A percentile compares a stretch with the other conserved stretches of the same genome.
Conservation (phyloP, 2,797 vertebrate genomes). For the Pseudopleuronectes americanus region DNA sequence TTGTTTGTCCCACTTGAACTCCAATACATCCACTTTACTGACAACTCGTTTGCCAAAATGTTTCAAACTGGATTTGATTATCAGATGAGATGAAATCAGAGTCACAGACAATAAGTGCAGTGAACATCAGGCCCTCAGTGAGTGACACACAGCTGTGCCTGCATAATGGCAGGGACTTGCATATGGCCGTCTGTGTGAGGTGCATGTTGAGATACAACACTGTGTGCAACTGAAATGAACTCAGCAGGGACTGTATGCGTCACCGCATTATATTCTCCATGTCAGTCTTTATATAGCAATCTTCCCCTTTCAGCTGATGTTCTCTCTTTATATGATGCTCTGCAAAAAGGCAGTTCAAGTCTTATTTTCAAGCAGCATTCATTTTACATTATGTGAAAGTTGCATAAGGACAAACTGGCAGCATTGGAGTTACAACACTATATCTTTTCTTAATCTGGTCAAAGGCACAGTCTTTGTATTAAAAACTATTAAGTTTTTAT, state of each 20-base stretch:
- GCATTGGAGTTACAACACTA: not conserved
- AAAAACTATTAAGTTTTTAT: not conserved
- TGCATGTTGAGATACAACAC: not conserved
- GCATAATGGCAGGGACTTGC: not conserved
- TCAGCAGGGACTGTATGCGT: constrained; percentile 29
- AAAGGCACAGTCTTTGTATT: not conserved
- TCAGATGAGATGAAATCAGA: constrained; percentile 17
- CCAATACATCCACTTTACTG: not conserved
- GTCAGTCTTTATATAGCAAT: constrained; percentile 22
- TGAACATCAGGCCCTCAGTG: not conserved
- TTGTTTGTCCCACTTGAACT: constrained; percentile 20
- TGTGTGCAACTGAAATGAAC: constrained; percentile 25
- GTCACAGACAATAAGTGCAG: not conserved
- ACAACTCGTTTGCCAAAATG: constrained; percentile 21
- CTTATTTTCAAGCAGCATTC: not conserved
- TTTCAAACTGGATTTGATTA: constrained; percentile 19
- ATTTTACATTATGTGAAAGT: not conserved
- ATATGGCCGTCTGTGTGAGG: not conserved
- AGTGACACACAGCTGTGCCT: constrained; percentile 11
- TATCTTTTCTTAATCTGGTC: not conserved
- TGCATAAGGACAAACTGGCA: not conserved
- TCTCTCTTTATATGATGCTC: not conserved
- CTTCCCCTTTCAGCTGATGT: constrained; percentile 18
- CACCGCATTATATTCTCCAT: constrained; percentile 15
- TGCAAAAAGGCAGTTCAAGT: not conserved